Conservation (phyloP, 1,140 invertebrate genomes). For the Triops cancriformis region DNA sequence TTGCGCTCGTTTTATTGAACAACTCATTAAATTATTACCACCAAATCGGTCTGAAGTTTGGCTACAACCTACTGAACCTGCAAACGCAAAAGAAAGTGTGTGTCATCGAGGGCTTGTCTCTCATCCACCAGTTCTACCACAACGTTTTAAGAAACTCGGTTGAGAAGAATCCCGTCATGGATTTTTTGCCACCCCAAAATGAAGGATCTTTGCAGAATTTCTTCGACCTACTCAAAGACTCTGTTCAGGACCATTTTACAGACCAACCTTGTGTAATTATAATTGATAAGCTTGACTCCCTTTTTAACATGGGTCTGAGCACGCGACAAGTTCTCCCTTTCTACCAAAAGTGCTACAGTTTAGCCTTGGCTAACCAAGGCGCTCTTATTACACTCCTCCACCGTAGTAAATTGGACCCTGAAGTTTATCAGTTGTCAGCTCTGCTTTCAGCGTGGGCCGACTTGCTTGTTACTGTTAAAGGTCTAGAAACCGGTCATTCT, state of each 20-base stretch:
- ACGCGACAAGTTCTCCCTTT: neutral
- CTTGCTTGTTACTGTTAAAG: conserved; percentile 18
- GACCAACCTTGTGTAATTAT: conserved; percentile 15
- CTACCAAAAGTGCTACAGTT: conserved; percentile 19
- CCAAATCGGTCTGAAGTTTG: conserved; percentile 20
- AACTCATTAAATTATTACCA: conserved; percentile 16
- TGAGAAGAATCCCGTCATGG: neutral
- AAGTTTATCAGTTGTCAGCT: neutral
- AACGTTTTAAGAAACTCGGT: neutral
- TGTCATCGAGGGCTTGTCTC: conserved; percentile 17
- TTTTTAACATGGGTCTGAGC: conserved; percentile 18
- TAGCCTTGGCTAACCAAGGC: neutral
- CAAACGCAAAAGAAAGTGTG: neutral
- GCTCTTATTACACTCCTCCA: conserved; percentile 16
- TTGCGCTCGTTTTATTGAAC: conserved; percentile 14
- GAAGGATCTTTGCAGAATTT: neutral
- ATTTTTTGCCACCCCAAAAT: neutral
- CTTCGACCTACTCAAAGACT: neutral
- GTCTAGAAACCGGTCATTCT: conserved; percentile 21
- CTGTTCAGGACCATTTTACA: neutral
- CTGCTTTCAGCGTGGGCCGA: conserved; percentile 20
- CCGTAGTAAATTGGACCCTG: neutral
- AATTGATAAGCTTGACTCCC: conserved; percentile 21
- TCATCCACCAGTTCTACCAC: neutral
- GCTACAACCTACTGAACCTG: conserved; percentile 20